Evolutionary conservation across 2,113 vertebrate genomes (phyloP).

Genomic region (Daboia siamensis): DNA sequence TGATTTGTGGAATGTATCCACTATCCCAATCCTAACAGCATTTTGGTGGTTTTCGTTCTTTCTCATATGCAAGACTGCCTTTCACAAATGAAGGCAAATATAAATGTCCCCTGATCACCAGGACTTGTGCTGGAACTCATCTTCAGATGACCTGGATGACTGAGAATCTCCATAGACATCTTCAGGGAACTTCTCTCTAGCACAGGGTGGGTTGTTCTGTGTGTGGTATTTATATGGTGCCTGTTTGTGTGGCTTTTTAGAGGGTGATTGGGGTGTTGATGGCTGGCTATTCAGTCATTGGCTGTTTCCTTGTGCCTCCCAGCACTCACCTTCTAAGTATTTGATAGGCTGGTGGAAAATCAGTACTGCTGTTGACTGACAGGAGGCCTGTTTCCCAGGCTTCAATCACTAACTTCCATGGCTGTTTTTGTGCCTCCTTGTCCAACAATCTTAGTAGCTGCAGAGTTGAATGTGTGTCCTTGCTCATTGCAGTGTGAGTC

Average conservation of each 20-base stretch:
- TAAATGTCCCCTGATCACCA: background rate
- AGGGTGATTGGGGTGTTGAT: background rate
- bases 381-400: too few relatives aligned
- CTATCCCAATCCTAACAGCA: background rate
- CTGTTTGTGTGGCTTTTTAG: background rate
- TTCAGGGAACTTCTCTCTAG: background rate
- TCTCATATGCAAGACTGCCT: background rate
- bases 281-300: background rate
- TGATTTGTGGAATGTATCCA: background rate
- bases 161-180: background rate
- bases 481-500: background rate
- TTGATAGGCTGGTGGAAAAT: background rate
- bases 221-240: too few relatives aligned
- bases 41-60: background rate
- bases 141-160: too few relatives aligned
- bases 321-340: background rate
- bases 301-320: background rate
- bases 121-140: too few relatives aligned
- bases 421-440: background rate
- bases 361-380: background rate
- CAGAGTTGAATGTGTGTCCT: background rate
- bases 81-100: background rate
- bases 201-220: background rate
- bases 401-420: too few relatives aligned
- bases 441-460: background rate